Base-by-base conservation (phyloP, 92 coral and sea anemone species). In the Scolanthus callimorphus region DNA sequence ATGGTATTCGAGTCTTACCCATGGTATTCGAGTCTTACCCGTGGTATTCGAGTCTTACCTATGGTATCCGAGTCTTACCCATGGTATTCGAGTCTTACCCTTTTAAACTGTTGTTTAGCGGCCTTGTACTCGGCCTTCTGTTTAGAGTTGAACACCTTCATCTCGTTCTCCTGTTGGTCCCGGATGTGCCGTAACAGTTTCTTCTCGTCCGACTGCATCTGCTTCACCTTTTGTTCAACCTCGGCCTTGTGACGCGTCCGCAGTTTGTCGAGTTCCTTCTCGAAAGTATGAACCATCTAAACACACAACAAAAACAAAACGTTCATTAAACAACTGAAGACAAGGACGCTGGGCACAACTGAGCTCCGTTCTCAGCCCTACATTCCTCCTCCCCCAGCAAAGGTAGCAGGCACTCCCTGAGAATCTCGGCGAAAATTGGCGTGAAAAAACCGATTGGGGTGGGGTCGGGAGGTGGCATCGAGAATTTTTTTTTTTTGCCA, bases 111-210 rank as follows among this genome's bases (percentile, higher is more conserved):
- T 22, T 60, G 67, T 57, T 88, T 92, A 15, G 90, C 95, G 27
- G 78, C 91, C 69, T 92, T 92, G 85, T 92, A 92, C 29, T 73
- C 97, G 0, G 78, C 82, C 82, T 94, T 94, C 68, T 89, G 99
- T 39, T 75, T 90, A 6, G 81, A 75, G 11, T 27, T 43, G 55
- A 90, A 94, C 4, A 61, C 43, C 52, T 94, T 94, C 88, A 74
- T 84, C 38, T 94, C 99, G 48, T 59, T 77, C 12, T 84, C 96
- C 25, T 94, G 99, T 20, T 77, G 82, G 58, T 94, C 92, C 20
- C 86, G 90, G 57, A 94, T 94, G 38, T 85, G 95, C 25, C 62
- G 84, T 0, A 80, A 82, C 17, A 94, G 79, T 21, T 86, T 79
- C 73, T 61, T 77, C 63, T 94, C 99, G 21, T 94, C 96, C 17